Evolutionary conservation across 1,140 invertebrate genomes (phyloP), one percentile per base, ranked within the genome.

Genomic region (Bombus balteatus): DNA sequence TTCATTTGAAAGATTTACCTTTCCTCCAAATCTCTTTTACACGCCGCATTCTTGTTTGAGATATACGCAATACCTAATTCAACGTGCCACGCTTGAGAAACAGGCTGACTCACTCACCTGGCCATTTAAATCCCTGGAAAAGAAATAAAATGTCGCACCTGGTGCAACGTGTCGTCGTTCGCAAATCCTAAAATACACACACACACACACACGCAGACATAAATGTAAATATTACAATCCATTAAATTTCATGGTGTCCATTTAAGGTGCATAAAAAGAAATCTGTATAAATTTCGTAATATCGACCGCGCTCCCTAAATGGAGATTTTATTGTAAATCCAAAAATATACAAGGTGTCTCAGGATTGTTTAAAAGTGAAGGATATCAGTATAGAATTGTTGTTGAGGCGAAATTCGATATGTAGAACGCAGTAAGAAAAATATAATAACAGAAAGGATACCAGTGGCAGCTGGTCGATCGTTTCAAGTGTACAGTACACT

Each of bases 401-500:
- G 34, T 71, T 10, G 34, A 18, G 41, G 18, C 10, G 25, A 81
- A 13, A 8, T 41, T 32, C 5, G 22, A 39, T 59, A 22, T 9
- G 18, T 25, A 28, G 79, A 47, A 72, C 47, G 47, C 22, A 62
- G 6, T 59, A 10, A 4, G 37, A 41, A n/a, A 73, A 81, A 81
- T 13, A 59, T 65, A 34, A 34, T 18, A 8, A 18, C 12, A 15
- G 5, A 3, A 28, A 22, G 37, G 47, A 53, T 57, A 39, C 9
- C 9, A 76, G 15, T 77, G 2, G 22, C 53, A 34, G 57, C 65
- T n/a, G 75, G 39, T 79, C 76, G 83, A 72, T 80, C 15, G 76
- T 79, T 84, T 79, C 83, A 71, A 84, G 68, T 37, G 5, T 80
- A 62, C 32, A 65, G 39, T 41, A 25, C 25, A 62, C 59, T 78